Evolutionary conservation across 2,888 invertebrate species (phyloP).

Genomic region (Bombyx huttoni): DNA sequence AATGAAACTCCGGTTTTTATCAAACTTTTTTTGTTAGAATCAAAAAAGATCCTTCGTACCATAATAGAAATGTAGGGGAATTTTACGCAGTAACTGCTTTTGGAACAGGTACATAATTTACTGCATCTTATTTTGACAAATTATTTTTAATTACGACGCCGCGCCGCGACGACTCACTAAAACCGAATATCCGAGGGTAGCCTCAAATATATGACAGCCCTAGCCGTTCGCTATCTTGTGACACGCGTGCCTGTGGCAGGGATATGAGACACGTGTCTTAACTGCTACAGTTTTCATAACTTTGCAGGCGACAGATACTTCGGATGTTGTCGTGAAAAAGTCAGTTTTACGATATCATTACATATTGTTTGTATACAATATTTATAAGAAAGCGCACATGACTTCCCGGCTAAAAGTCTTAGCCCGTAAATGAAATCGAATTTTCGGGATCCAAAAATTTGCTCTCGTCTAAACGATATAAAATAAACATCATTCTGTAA

Average conservation of each 20-base stretch:
- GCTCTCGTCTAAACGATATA: not conserved
- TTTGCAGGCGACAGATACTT: not conserved
- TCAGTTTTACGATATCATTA: not conserved
- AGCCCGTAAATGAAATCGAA: not conserved
- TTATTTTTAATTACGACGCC: too few relatives aligned
- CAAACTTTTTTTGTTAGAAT: too few relatives aligned
- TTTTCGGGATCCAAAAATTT: not conserved
- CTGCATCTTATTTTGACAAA: too few relatives aligned
- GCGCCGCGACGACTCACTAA: too few relatives aligned
- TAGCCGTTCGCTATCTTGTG: not conserved
- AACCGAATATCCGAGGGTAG: not conserved
- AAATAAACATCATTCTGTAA: too few relatives aligned
- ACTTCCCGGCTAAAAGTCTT: not conserved
- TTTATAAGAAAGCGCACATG: not conserved
- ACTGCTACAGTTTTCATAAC: conserved; percentile 10
- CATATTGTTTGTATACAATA: conserved; percentile 4
- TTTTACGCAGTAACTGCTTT: too few relatives aligned
- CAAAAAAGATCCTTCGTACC: too few relatives aligned
- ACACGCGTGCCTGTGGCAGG: not conserved
- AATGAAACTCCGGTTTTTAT: too few relatives aligned
- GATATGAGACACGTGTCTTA: conserved; percentile 3
- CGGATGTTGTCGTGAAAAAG: not conserved
- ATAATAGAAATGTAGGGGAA: too few relatives aligned
- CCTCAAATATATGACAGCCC: not conserved
- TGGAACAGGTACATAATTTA: too few relatives aligned